Percentiles rank a stretch among this genome's conserved stretches.
These are phyloP conservation scores for Heliocidaris tuberculata DNA, from an alignment of 35 echinoderm and acorn worm genomes.

Conservation along the genomic window DNA sequence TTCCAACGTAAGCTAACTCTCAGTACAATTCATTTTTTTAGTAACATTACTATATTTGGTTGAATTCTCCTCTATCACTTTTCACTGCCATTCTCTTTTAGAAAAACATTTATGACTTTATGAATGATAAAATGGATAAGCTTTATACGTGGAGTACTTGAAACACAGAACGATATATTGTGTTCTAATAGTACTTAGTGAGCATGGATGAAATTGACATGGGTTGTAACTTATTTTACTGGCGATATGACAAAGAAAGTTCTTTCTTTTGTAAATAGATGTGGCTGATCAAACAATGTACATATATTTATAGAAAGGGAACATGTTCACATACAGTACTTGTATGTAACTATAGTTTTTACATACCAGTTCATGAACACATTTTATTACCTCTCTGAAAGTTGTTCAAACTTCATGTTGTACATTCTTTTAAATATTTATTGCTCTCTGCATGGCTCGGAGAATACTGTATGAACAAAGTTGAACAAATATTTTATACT, in stretches of 20 bases:
- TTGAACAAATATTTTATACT: neutral
- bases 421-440: constrained; percentile 14
- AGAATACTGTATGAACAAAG: neutral
- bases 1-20: too few species aligned
- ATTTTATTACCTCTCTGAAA: neutral
- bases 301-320: neutral
- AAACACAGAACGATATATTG: too few species aligned
- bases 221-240: neutral
- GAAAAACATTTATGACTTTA: too few species aligned
- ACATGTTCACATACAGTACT: neutral
- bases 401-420: neutral
- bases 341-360: neutral
- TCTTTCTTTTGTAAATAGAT: neutral
- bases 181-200: neutral
- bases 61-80: too few species aligned
- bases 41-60: too few species aligned
- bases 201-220: neutral
- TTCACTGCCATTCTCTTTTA: too few species aligned
- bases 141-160: too few species aligned
- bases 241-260: neutral
- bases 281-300: neutral
- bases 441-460: neutral
- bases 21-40: too few species aligned
- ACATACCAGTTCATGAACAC: neutral
- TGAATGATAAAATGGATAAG: too few species aligned